Evolutionary conservation across 1,140 invertebrate species (phyloP).

Genomic region (Druon quercuslanigerum): DNA sequence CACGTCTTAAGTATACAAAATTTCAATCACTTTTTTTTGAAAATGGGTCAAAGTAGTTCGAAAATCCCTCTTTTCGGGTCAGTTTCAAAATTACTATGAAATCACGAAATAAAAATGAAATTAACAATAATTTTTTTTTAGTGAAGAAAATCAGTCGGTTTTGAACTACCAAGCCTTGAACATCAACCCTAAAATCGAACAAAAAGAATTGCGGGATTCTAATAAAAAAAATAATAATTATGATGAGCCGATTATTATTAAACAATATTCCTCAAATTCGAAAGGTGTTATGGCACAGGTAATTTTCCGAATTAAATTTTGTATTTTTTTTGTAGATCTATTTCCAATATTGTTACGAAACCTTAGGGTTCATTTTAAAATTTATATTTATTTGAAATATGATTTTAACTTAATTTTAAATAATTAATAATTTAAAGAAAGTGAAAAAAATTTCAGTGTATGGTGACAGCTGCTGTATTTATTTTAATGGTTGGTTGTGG

Average conservation of each 20-base stretch:
- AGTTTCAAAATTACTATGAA: not conserved
- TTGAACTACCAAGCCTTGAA: constrained; percentile 40
- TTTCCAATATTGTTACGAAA: too few species aligned
- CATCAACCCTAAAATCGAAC: constrained; percentile 25
- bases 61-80: constrained; percentile 35
- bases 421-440: too few species aligned
- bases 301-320: constrained; percentile 35
- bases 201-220: constrained; percentile 38
- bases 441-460: constrained; percentile 73
- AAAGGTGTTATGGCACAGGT: constrained; percentile 65
- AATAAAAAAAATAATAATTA: constrained; percentile 51
- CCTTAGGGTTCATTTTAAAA: not conserved
- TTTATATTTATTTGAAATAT: too few species aligned
- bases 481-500: constrained; percentile 81
- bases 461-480: constrained; percentile 81
- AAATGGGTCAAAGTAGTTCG: constrained; percentile 22
- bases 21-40: constrained; percentile 7
- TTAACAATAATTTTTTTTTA: constrained; percentile 38
- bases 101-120: not conserved
- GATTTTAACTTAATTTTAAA: too few species aligned
- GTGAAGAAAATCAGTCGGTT: constrained; percentile 49
- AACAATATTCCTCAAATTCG: constrained; percentile 49
- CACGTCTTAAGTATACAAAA: not conserved
- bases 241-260: constrained; percentile 19
- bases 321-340: too few species aligned